These are phyloP conservation scores for Corydoras maculifer DNA, from an alignment of 2,113 vertebrate genomes.

Conservation along the genomic window DNA sequence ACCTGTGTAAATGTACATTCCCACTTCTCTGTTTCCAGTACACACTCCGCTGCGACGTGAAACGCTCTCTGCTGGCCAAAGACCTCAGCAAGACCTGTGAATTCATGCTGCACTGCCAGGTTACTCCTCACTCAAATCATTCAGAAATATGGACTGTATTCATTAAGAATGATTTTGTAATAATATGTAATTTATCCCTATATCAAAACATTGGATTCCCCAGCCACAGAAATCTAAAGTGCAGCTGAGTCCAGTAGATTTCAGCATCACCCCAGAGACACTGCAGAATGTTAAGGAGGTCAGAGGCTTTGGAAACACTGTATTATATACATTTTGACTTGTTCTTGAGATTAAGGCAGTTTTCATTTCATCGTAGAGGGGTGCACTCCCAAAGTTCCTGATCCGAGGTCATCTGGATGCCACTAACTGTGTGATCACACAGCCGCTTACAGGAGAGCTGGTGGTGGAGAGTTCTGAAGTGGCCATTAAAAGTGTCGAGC, in stretches of 20 bases:
- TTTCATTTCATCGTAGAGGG: constrained; percentile 60
- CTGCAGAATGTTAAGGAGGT: constrained; percentile 89
- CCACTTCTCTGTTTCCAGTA: constrained; percentile 64
- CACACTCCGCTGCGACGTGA: constrained; percentile 88
- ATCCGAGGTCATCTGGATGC: constrained; percentile 83
- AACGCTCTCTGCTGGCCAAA: constrained; percentile 86
- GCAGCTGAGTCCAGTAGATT: constrained; percentile 79
- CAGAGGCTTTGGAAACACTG: neutral
- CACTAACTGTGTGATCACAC: constrained; percentile 83
- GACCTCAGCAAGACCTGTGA: constrained; percentile 90
- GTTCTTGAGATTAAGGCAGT: no score
- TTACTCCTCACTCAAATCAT: constrained; percentile 47
- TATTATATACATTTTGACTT: no score
- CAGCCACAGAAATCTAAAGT: constrained; percentile 85
- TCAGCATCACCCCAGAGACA: constrained; percentile 89
- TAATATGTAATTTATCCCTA: no score
- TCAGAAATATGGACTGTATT: no score
- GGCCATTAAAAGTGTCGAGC: constrained; percentile 83
- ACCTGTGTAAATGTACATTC: no score
- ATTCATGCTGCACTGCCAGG: constrained; percentile 88
- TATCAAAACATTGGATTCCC: neutral
- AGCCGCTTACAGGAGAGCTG: constrained; percentile 85
- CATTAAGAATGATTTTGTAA: no score
- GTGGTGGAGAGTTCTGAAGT: constrained; percentile 83
- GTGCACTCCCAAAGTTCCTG: constrained; percentile 79